phyloP scores from a whole-genome alignment of 2,797 vertebrate species.

The Manis crassicaudata region DNA sequence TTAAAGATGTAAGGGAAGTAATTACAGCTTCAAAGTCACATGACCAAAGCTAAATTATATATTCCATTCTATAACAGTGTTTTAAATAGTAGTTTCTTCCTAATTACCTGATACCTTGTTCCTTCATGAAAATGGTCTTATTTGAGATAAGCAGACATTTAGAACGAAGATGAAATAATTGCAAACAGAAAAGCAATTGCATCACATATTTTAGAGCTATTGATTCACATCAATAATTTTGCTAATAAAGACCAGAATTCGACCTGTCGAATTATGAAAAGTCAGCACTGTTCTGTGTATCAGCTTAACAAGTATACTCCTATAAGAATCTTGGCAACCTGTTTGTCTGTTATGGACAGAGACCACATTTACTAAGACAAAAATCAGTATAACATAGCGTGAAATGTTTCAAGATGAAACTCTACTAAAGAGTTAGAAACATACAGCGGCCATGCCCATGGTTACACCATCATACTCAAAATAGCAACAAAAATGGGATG shows the following conservation, averaged over 20 bases:
- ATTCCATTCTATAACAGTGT: neutral
- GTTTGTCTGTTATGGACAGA: constrained; percentile 15
- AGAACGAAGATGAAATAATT: neutral
- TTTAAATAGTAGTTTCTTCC: constrained; percentile 58
- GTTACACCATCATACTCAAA: neutral
- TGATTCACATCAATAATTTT: neutral
- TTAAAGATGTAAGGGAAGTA: constrained; percentile 27
- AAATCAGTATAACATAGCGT: neutral
- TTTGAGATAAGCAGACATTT: constrained; percentile 45
- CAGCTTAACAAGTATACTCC: neutral
- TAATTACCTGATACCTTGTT: constrained; percentile 15
- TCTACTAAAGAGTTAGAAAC: neutral
- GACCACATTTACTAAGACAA: constrained; percentile 16
- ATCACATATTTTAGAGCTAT: neutral
- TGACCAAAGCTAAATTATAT: constrained; percentile 35
- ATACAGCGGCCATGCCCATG: neutral
- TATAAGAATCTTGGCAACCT: neutral
- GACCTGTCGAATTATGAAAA: constrained; percentile 17
- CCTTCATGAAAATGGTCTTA: constrained; percentile 48
- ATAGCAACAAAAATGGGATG: constrained; percentile 30
- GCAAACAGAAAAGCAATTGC: constrained; percentile 50
- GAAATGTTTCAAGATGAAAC: neutral
- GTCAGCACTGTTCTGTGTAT: neutral
- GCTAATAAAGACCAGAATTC: neutral
- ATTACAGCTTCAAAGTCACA: constrained; percentile 32